phyloP scores from a whole-genome alignment of 2,888 invertebrate species.

The Drosophila rellima region DNA sequence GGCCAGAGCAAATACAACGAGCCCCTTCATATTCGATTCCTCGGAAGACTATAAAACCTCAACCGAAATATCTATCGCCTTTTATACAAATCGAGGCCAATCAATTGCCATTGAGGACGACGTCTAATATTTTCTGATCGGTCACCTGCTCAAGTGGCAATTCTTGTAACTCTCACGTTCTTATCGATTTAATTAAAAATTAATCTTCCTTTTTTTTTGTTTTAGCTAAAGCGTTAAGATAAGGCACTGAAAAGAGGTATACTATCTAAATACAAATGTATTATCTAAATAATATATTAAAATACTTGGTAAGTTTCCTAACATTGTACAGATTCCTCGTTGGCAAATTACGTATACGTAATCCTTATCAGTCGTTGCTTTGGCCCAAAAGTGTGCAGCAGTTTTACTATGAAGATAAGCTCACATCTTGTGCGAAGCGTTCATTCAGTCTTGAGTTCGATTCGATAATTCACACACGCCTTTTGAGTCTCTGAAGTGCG shows the following conservation, averaged over 20 bases:
- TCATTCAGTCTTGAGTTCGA: constrained; percentile 5
- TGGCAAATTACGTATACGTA: constrained; percentile 4
- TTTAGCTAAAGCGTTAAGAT: constrained; percentile 7
- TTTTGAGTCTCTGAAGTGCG: background rate
- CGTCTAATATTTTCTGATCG: constrained; percentile 12
- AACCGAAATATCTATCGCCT: background rate
- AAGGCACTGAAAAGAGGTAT: background rate
- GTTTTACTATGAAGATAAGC: constrained; percentile 1
- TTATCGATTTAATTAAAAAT: constrained; percentile 45
- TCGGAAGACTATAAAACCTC: constrained; percentile 27
- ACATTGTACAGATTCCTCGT: background rate
- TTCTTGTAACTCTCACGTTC: constrained; percentile 25
- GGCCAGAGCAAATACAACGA: constrained; percentile 69
- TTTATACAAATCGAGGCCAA: constrained; percentile 25
- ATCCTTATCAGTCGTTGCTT: constrained; percentile 7
- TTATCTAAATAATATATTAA: constrained; percentile 2
- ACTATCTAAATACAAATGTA: constrained; percentile 1
- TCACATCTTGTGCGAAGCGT: constrained; percentile 6
- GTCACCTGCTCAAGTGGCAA: constrained; percentile 20
- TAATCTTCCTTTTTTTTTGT: constrained; percentile 19
- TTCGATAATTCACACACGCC: constrained; percentile 13
- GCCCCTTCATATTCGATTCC: constrained; percentile 71
- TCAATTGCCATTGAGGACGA: constrained; percentile 15
- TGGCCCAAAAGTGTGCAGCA: constrained; percentile 9
- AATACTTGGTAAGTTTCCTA: constrained; percentile 17